These are phyloP conservation scores for Caenorhabditis sp. DNA, from an alignment of 2,888 invertebrate species.

Conservation along the genomic window DNA sequence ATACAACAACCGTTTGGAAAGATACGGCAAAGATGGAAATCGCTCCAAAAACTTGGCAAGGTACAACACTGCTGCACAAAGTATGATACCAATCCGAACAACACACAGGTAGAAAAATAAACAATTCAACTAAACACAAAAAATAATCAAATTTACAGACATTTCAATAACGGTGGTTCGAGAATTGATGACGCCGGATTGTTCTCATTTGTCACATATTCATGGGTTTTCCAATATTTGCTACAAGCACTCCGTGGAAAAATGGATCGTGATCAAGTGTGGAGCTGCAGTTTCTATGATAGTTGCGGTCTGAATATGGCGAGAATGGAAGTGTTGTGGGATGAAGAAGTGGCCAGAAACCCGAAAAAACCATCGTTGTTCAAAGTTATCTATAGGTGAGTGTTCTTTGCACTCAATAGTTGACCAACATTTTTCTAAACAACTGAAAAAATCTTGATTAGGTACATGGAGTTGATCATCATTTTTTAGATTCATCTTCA, in stretches of 20 bases:
- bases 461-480: too few species aligned
- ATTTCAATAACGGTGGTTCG: slow-evolving; percentile 50
- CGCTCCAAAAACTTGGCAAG: slow-evolving; percentile 19
- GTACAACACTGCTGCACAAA: slow-evolving; percentile 24
- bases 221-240: slow-evolving; percentile 73
- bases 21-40: slow-evolving; percentile 11
- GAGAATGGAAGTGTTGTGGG: slow-evolving; percentile 72
- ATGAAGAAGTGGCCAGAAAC: slow-evolving; percentile 69
- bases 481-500: slow-evolving; percentile 66
- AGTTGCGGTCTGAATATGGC: slow-evolving; percentile 71
- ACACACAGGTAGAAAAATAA: slow-evolving; percentile 18
- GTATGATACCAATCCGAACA: slow-evolving; percentile 29
- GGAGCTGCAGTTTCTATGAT: slow-evolving; percentile 71
- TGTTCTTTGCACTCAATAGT: too few species aligned
- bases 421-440: not conserved
- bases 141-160: slow-evolving; percentile 7
- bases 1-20: not conserved
- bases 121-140: not conserved
- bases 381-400: slow-evolving; percentile 39
- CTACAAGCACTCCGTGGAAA: slow-evolving; percentile 67
- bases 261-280: slow-evolving; percentile 60
- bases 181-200: slow-evolving; percentile 71
- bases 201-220: slow-evolving; percentile 72
- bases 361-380: slow-evolving; percentile 58
- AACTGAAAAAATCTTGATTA: too few species aligned